phyloP scores from a whole-genome alignment of 1,140 invertebrate genomes.

The Drosophila mauritiana region DNA sequence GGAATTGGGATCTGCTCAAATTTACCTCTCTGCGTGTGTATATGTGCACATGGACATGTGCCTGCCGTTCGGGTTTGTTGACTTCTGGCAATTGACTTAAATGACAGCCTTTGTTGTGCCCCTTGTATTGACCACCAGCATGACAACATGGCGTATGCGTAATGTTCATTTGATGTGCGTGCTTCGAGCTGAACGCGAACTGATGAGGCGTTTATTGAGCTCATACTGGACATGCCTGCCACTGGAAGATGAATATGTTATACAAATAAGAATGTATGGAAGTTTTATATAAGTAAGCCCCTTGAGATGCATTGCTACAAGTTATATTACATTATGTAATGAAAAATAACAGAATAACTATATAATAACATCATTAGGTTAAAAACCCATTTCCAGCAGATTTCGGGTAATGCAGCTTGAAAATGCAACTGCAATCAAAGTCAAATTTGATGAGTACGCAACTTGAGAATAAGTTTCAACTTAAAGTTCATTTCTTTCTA shows the following conservation, averaged over 20 bases:
- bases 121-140: conserved; percentile 47
- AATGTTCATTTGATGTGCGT: conserved; percentile 81
- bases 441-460: conserved; percentile 64
- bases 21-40: conserved; percentile 9
- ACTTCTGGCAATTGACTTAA: conserved; percentile 79
- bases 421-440: conserved; percentile 67
- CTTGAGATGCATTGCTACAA: no score
- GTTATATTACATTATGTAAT: no score
- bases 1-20: conserved; percentile 8
- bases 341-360: no score
- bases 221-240: conserved; percentile 1
- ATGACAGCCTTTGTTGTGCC: conserved; percentile 73
- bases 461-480: conserved; percentile 43
- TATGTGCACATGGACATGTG: conserved; percentile 29
- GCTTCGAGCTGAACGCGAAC: conserved; percentile 49
- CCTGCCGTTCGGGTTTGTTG: conserved; percentile 63
- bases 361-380: no score
- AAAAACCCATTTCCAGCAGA: no score
- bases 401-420: conserved; percentile 9
- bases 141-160: conserved; percentile 69
- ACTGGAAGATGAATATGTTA: conserved; percentile 13
- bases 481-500: conserved; percentile 62
- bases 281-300: not conserved
- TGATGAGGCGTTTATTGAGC: conserved; percentile 59
- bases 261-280: no score